Percentiles rank a stretch among this genome's conserved stretches.
Evolutionary conservation across 1,140 invertebrate genomes (phyloP).

Genomic region (Melanaphis sacchari): DNA sequence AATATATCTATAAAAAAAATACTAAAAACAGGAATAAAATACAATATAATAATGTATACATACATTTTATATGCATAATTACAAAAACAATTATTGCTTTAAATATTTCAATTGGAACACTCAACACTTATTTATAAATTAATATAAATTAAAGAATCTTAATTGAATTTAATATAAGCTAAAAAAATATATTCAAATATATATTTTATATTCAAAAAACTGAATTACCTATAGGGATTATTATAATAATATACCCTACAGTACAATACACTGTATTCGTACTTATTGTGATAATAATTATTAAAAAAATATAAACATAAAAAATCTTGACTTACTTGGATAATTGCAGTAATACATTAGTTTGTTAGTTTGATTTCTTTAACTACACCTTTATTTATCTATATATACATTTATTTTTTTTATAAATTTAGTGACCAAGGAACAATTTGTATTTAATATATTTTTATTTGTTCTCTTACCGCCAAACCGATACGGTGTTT

Average conservation of each 20-base stretch:
- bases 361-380: not conserved
- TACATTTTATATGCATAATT: not conserved
- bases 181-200: not conserved
- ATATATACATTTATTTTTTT: not conserved
- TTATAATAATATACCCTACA: not conserved
- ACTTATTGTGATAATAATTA: not conserved
- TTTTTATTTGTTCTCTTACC: not conserved
- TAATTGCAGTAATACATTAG: not conserved
- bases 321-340: not conserved
- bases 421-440: not conserved
- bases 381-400: not conserved
- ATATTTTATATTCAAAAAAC: not conserved
- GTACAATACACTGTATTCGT: not conserved
- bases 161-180: not conserved
- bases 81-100: not conserved
- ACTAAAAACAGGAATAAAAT: not conserved
- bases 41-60: not conserved
- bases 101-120: not conserved
- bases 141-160: not conserved
- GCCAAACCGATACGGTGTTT: constrained; percentile 4
- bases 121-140: not conserved
- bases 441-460: not conserved
- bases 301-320: not conserved
- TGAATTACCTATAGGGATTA: not conserved
- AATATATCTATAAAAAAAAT: not conserved